A percentile compares a stretch with the other conserved stretches of the same genome.
These are phyloP conservation scores for Daphoenositta chrysoptera DNA, from an alignment of 2,113 vertebrate genomes.

Conservation along the genomic window DNA sequence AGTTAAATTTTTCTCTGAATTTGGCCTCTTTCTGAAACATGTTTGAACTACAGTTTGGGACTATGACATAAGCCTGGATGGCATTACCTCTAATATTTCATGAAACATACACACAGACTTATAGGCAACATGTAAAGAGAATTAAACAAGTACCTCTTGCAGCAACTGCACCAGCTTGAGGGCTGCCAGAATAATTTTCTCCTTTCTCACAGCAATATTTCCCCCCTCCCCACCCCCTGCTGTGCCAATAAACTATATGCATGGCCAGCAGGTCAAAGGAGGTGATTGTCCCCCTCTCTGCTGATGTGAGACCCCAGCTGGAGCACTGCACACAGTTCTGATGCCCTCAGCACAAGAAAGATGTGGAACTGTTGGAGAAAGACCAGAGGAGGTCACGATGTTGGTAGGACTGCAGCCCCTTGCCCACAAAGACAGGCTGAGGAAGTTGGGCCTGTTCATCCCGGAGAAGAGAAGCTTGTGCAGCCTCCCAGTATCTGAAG, in stretches of 20 bases:
- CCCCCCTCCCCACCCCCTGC: neutral
- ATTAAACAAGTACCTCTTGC: neutral
- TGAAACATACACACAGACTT: neutral
- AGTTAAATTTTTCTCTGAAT: neutral
- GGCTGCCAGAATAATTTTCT: accelerated
- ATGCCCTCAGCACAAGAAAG: too few relatives aligned
- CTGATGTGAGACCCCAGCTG: accelerated
- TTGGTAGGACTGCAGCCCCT: neutral
- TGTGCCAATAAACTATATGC: neutral
- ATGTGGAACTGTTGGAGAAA: neutral
- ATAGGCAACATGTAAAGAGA: accelerated
- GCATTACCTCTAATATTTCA: neutral
- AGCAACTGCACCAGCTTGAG: neutral
- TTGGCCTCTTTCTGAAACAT: neutral
- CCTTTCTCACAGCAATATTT: neutral
- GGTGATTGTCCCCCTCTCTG: neutral
- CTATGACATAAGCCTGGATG: neutral
- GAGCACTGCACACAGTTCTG: neutral
- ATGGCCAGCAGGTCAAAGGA: neutral
- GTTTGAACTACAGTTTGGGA: neutral
- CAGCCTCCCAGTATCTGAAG: neutral
- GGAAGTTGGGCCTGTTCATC: neutral
- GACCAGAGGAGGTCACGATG: neutral
- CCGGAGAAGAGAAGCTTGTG: neutral
- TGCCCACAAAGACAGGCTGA: too few relatives aligned